Conservation (phyloP, 2,888 invertebrate species). For the Anticlea derivata region DNA sequence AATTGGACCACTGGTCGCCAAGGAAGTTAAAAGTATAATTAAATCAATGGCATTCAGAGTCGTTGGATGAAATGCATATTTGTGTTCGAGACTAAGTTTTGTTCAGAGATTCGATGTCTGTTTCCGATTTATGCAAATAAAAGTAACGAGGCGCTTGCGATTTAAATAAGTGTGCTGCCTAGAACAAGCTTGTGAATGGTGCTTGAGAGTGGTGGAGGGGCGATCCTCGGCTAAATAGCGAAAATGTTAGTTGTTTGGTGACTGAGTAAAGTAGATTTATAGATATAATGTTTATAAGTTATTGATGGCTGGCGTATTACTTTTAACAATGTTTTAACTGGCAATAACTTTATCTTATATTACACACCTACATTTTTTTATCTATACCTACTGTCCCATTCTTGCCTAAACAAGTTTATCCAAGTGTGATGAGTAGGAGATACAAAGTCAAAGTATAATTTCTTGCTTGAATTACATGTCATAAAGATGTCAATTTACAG, state of each 20-base stretch:
- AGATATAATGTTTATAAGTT: constrained; percentile 6
- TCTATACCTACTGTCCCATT: too few relatives aligned
- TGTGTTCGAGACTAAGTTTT: not conserved
- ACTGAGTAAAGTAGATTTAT: constrained; percentile 9
- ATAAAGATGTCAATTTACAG: not conserved
- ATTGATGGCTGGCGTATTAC: too few relatives aligned
- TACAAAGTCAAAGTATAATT: too few relatives aligned
- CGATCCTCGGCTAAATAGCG: not conserved
- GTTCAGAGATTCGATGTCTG: not conserved
- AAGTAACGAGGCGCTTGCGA: not conserved
- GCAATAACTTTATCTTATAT: too few relatives aligned
- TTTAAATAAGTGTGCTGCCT: not conserved
- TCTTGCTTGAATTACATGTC: too few relatives aligned
- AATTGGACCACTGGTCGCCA: too few relatives aligned
- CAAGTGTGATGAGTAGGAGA: too few relatives aligned
- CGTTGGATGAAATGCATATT: not conserved
- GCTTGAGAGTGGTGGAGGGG: too few relatives aligned
- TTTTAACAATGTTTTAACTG: not conserved
- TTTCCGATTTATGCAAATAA: not conserved
- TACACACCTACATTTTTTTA: too few relatives aligned
- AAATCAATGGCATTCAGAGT: too few relatives aligned
- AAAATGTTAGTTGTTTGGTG: not conserved
- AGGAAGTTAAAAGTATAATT: too few relatives aligned
- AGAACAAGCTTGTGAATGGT: not conserved
- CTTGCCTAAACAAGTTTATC: too few relatives aligned